phyloP scores from a whole-genome alignment of 2,797 vertebrate species.

The Manis pentadactyla region DNA sequence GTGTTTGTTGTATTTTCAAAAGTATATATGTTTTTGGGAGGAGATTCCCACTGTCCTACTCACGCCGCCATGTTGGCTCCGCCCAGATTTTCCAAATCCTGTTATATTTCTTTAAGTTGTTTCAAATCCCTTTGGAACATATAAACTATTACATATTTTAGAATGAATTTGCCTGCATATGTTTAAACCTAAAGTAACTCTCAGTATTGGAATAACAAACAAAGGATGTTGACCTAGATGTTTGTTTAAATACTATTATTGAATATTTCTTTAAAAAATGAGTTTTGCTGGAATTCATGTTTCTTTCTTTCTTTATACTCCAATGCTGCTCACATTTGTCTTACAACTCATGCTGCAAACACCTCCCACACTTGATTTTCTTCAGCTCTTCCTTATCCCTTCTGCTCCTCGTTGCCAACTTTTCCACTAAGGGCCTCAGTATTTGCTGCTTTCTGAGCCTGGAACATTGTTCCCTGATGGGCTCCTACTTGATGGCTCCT shows the following conservation, averaged over 20 bases:
- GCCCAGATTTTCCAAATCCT: too few relatives aligned
- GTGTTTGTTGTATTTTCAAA: too few relatives aligned
- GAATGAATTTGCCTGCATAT: neutral
- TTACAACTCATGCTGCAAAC: neutral
- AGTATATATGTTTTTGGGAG: too few relatives aligned
- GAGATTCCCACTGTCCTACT: too few relatives aligned
- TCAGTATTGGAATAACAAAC: constrained; percentile 16
- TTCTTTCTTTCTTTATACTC: neutral
- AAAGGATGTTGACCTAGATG: constrained; percentile 3
- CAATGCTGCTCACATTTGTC: neutral
- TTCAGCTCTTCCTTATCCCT: neutral
- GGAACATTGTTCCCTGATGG: constrained; percentile 1
- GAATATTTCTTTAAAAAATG: constrained; percentile 1
- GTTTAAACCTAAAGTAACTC: neutral
- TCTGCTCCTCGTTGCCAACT: neutral
- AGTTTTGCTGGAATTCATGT: constrained; percentile 40
- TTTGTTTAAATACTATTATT: constrained; percentile 16
- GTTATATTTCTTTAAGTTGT: neutral
- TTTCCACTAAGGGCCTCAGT: neutral
- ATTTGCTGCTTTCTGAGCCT: neutral
- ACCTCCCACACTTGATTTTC: neutral
- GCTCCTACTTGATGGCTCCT: neutral
- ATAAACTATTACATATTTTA: neutral
- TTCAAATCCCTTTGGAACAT: neutral
- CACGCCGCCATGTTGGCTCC: too few relatives aligned